Base-by-base conservation (phyloP, 2,888 invertebrate genomes). In the Epistrophe grossulariae region DNA sequence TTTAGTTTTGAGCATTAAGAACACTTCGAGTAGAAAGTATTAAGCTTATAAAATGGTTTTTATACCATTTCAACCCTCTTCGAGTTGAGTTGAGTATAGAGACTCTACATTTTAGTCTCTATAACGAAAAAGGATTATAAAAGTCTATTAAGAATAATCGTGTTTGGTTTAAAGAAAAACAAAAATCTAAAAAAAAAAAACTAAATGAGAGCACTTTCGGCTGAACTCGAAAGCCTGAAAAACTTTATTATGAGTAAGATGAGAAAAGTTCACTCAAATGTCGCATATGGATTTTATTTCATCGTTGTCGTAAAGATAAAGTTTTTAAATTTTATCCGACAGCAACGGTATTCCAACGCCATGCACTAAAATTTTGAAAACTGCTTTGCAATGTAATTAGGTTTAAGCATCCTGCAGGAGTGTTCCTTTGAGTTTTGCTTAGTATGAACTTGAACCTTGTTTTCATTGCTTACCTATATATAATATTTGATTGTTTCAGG, bases 71-170 rank as follows among this genome's bases (percentile, higher is more conserved):
- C 71, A 24, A 79, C 78, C 73, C 81, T 70, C 45, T 62, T 2
- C 17, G 28, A 28, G 8, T 77, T 60, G 62, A 57, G 73, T 43
- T 62, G 76, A 66, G 19, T 38, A 55, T 72, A 66, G 78, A 52
- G 55, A 40, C 38, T 70, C 60, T 57, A 70, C 55, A 74, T 38
- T 50, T 28, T 40, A 52, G 40, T 55, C 35, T 62, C 60, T 71
- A 24, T 24, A 71, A 71, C 70, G 71, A 79, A 82, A 85, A 87
- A 82, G 85, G 85, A 87, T 87, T 87, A 87, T 87, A 79, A 87
- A 87, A 87, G 82, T 82, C 79, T 79, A 87, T 87, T 87, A 87
- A 87, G 82, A 79, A 81, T 82, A 87, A 87, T 87, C 85, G 82
- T 60, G 74, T 87, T 87, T 87, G 74, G 70, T 50, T 31, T 7